Conservation (phyloP, 1,140 invertebrate genomes). For the Drosophila pruinosa region DNA sequence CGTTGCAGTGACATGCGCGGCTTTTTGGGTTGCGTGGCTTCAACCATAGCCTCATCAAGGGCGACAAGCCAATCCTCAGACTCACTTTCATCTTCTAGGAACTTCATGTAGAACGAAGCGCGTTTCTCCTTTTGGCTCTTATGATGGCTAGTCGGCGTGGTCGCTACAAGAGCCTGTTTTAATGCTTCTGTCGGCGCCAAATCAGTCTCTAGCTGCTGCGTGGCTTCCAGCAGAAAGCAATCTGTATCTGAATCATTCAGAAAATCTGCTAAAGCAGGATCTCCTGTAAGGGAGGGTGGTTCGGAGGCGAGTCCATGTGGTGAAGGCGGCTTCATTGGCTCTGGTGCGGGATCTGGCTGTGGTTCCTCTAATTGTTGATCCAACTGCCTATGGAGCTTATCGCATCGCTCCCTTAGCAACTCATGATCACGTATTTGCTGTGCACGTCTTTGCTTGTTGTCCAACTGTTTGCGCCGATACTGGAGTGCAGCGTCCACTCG, state of each 20-base stretch:
- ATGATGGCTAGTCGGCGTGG: conserved; percentile 57
- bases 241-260: conserved; percentile 76
- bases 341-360: not conserved
- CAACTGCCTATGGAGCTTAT: conserved; percentile 63
- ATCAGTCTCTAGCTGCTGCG: conserved; percentile 68
- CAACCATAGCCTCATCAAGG: conserved; percentile 64
- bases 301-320: not conserved
- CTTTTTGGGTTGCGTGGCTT: conserved; percentile 65
- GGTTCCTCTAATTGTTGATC: conserved; percentile 33
- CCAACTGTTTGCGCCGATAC: conserved; percentile 54
- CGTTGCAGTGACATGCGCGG: conserved; percentile 67
- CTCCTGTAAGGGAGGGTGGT: not conserved
- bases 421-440: conserved; percentile 62
- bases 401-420: conserved; percentile 68
- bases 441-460: conserved; percentile 57
- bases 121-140: conserved; percentile 57
- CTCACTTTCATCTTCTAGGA: conserved; percentile 73
- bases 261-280: conserved; percentile 57
- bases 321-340: not conserved
- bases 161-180: conserved; percentile 6
- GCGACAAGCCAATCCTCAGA: conserved; percentile 69
- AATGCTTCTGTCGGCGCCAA: not conserved
- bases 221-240: conserved; percentile 66
- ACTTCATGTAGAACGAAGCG: conserved; percentile 77
- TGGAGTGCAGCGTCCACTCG: conserved; percentile 43